phyloP scores from a whole-genome alignment of 1,140 invertebrate genomes.

The Coptotermes formosanus region DNA sequence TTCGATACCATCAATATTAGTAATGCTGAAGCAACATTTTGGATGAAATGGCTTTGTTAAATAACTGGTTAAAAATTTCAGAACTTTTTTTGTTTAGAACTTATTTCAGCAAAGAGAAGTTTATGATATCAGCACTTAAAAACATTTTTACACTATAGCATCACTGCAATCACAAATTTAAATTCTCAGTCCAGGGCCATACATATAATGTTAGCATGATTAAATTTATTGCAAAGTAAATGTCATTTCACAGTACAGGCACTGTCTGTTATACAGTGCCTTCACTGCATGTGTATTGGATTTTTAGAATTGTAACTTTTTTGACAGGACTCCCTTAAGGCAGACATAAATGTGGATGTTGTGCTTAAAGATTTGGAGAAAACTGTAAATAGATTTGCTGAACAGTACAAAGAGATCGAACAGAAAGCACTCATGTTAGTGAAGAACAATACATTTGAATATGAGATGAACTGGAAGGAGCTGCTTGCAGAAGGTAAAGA shows the following conservation, averaged over 20 bases:
- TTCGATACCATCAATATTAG: too few species aligned
- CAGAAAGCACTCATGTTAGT: background rate
- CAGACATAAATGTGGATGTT: background rate
- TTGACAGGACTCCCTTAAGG: background rate
- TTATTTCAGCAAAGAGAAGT: too few species aligned
- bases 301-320: background rate
- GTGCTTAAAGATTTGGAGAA: background rate
- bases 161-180: too few species aligned
- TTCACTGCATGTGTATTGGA: background rate
- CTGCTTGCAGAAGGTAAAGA: background rate
- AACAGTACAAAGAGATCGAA: background rate
- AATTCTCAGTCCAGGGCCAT: too few species aligned
- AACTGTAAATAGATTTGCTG: background rate
- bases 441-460: slow-evolving; percentile 12
- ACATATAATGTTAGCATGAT: background rate
- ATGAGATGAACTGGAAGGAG: background rate
- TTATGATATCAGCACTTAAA: too few species aligned
- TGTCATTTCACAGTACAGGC: background rate
- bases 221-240: background rate
- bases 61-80: too few species aligned
- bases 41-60: too few species aligned
- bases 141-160: too few species aligned
- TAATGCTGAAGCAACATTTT: too few species aligned
- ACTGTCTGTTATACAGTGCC: background rate
- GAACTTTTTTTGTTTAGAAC: too few species aligned